Evolutionary conservation across 1,140 invertebrate genomes (phyloP), one percentile per base, ranked within the genome.

Genomic region (Microplitis mediator): DNA sequence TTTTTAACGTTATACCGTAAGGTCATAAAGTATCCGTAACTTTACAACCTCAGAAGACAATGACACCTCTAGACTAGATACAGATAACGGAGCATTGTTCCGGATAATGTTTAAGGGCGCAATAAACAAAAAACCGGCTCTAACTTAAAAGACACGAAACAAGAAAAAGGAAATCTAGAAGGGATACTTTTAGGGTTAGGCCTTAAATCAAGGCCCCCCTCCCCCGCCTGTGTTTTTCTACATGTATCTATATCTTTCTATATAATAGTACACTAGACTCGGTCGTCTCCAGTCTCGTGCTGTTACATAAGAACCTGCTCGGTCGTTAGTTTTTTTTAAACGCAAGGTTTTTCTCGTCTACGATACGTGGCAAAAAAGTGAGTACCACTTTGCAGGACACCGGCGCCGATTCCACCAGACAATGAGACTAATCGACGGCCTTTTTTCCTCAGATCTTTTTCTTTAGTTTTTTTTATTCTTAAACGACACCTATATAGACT

Each of bases 201-300:
- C 78, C 80, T 80, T 84, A 84, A 84, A 84, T 82, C 81, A 84
- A 77, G 69, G 23, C 23, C 23, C 23, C 23, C 23, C 0, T 23
- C 23, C 39, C 8, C 39, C 39, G 11, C 39, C 11, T 45, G 23
- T 23, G 23, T 45, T 45, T 45, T 39, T 39, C 5, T 45, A 45
- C 39, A 3, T 9, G 39, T 45, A 11, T 8, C 39, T 11, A 45
- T 50, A 56, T 34, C 73, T 78, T 77, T 77, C 72, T 74, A 54
- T 75, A 74, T n/a, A 13, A 14, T 36, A 34, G 34, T 23, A 23
- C 23, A 23, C 23, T 23, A 23, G 23, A 23, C 23, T 23, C 23
- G 23, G 23, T 23, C 23, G 23, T 23, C 23, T 23, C 23, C 3
- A 14, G 34, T 64, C 36, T 64, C 32, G 34, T 45, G 11, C 34